Evolutionary conservation across 1,140 invertebrate species (phyloP), one percentile per base, ranked within the genome.

Genomic region (Onthophagus taurus): DNA sequence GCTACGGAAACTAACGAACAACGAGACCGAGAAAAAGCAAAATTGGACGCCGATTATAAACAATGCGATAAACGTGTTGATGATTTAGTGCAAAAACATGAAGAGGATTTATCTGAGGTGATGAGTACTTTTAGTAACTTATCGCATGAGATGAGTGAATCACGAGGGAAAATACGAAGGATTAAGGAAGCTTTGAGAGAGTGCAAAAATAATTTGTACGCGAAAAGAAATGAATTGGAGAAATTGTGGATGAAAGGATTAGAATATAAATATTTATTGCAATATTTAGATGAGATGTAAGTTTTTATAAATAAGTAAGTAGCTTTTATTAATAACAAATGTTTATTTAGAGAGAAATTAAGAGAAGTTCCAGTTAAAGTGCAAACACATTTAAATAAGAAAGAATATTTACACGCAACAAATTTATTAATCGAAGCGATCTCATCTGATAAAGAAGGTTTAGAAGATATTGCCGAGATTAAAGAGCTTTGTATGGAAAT

Each of bases 1-100:
- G 83, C 86, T 21, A 94, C 88, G 70, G 89, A 92, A 68, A 94
- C 89, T 20, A 90, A 90, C 65, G 90, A 95, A 60, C 89, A 97
- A 61, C 71, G 93, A 52, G 92, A 97, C 61, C 81, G 87, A 58
- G 93, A 97, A 67, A 93, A 93, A 58, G 81, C 82, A 0, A 89
- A 90, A 64, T 72, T 97, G 21, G 92, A 97, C 67, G 85, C 88
- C 52, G 90, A 93, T 61, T 97, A 87, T 60, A 88, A 88, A 61
- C 77, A 82, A 58, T 93, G 90, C 68, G 92, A 97, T 69, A 78
- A 82, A 49, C 75, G 76, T 53, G 71, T 97, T 3, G 89, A 94
- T 60, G 83, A 89, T 63, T 70, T 96, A 13, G 87, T 98, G 14
- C 83, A 85, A 17, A 75, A 77, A 18, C 85, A 97, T 66, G 85